Conservation (phyloP, 2,113 vertebrate species). For the Salvelinus namaycush region DNA sequence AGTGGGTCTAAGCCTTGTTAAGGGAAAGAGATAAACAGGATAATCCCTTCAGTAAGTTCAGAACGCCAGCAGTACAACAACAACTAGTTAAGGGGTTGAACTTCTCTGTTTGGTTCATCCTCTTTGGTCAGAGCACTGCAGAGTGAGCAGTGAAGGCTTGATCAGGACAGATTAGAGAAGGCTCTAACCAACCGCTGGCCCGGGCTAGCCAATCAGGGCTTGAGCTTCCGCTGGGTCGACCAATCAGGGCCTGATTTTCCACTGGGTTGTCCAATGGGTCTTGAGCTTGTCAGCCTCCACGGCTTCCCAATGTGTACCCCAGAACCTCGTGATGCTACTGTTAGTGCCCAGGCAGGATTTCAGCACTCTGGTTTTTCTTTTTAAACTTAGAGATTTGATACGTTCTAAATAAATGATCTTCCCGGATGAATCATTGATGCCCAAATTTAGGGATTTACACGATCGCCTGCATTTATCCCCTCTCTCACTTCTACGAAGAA, state of each 20-base stretch:
- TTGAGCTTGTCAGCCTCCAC: conserved; percentile 29
- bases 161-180: neutral
- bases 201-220: conserved; percentile 19
- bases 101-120: neutral
- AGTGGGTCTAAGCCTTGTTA: neutral
- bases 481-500: neutral
- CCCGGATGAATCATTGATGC: conserved; percentile 25
- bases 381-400: conserved; percentile 40
- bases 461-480: conserved; percentile 11
- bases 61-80: neutral
- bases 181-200: neutral
- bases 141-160: neutral
- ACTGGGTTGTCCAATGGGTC: conserved; percentile 48
- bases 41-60: neutral
- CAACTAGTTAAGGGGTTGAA: neutral
- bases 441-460: conserved; percentile 33
- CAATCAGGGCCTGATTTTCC: conserved; percentile 56
- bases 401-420: conserved; percentile 26
- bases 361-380: conserved; percentile 55
- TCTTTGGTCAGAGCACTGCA: neutral
- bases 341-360: conserved; percentile 42
- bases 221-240: conserved; percentile 47
- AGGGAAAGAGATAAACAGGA: neutral
- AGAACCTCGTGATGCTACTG: conserved; percentile 26
- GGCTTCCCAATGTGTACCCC: conserved; percentile 21